Evolutionary conservation across 2,113 vertebrate genomes (phyloP).

Genomic region (Gorsachius goisagi): DNA sequence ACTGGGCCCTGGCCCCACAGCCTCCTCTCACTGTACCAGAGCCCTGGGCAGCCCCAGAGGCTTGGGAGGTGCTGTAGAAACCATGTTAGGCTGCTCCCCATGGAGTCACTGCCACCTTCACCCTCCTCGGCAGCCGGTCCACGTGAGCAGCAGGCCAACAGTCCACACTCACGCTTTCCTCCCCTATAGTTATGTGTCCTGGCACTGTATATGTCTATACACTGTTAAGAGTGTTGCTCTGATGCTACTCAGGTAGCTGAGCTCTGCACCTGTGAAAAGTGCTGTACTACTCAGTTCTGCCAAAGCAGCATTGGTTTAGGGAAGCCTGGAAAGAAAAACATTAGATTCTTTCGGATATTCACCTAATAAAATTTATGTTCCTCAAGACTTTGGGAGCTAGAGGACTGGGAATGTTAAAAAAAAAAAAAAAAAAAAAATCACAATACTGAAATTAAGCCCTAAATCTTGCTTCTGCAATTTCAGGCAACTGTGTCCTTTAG

Average conservation of each 20-base stretch:
- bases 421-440: too few relatives aligned
- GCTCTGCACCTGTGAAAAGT: not conserved
- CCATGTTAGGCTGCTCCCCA: not conserved
- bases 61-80: not conserved
- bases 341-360: not conserved
- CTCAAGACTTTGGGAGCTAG: not conserved
- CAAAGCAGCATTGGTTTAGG: not conserved
- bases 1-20: not conserved
- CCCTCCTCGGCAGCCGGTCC: not conserved
- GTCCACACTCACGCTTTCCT: not conserved
- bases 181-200: not conserved
- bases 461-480: not conserved
- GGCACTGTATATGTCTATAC: not conserved
- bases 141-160: not conserved
- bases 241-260: not conserved
- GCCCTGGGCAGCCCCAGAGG: not conserved
- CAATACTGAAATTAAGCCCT: not conserved
- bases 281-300: not conserved
- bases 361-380: not conserved
- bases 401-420: not conserved
- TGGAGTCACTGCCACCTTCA: not conserved
- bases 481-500: not conserved
- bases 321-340: not conserved
- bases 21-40: fast-evolving
- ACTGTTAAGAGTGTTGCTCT: not conserved